These are phyloP conservation scores for Drosophila oshimai DNA, from an alignment of 1,140 invertebrate species.

Conservation along the genomic window DNA sequence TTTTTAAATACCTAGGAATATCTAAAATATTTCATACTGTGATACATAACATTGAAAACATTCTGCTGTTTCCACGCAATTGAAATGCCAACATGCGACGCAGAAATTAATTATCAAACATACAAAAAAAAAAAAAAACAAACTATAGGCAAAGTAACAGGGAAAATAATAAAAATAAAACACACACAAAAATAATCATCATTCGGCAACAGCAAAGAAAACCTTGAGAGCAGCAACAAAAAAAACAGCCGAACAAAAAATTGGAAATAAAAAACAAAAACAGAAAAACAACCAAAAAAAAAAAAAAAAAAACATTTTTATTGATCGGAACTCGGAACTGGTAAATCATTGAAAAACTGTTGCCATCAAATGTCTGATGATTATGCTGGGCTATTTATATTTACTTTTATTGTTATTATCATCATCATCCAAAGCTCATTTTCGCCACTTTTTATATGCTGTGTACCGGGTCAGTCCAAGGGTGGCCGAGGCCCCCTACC, in stretches of 20 bases:
- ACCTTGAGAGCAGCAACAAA: constrained; percentile 40
- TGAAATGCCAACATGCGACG: constrained; percentile 21
- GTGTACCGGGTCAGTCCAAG: constrained; percentile 3
- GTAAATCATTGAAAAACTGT: constrained; percentile 33
- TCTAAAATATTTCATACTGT: no score
- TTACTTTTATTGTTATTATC: constrained; percentile 13
- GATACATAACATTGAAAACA: constrained; percentile 2
- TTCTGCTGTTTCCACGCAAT: background rate
- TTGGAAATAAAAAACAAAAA: constrained; percentile 43
- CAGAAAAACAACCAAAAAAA: no score
- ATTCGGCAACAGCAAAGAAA: constrained; percentile 30
- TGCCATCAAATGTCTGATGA: constrained; percentile 22
- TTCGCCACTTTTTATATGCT: background rate
- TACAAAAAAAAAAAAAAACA: constrained; percentile 9
- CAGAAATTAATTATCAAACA: constrained; percentile 42
- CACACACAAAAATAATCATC: background rate
- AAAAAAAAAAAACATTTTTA: constrained; percentile 36
- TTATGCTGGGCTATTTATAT: background rate
- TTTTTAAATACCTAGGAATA: no score
- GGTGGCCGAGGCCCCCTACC: constrained; percentile 1
- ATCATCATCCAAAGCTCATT: constrained; percentile 15
- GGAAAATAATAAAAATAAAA: constrained; percentile 23
- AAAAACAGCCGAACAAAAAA: constrained; percentile 19
- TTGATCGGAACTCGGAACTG: constrained; percentile 47
- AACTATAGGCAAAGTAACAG: constrained; percentile 13